Evolutionary conservation across 2,888 invertebrate species (phyloP).

Genomic region (Drosophila colorata): DNA sequence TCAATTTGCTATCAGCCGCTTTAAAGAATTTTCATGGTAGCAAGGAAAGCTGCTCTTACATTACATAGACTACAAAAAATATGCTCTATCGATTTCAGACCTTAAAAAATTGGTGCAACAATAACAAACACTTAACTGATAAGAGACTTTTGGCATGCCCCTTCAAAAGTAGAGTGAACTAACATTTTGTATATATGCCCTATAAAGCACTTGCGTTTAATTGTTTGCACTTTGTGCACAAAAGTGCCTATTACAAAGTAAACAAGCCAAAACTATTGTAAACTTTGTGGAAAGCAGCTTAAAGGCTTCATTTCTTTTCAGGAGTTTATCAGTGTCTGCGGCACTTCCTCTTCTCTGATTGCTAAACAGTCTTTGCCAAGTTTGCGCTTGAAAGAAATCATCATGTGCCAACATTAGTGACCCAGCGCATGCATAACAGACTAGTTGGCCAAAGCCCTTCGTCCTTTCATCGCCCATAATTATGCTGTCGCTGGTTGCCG

Average conservation of each 20-base stretch:
- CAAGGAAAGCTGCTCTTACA: neutral
- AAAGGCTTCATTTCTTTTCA: slow-evolving; percentile 44
- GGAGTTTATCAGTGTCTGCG: slow-evolving; percentile 46
- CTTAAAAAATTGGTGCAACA: neutral
- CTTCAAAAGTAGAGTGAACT: slow-evolving; percentile 3
- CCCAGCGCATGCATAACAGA: slow-evolving; percentile 44
- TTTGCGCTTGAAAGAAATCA: slow-evolving; percentile 50
- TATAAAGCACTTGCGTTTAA: slow-evolving; percentile 38
- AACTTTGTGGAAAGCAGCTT: slow-evolving; percentile 48
- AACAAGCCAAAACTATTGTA: slow-evolving; percentile 51
- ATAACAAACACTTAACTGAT: neutral
- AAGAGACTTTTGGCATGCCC: neutral
- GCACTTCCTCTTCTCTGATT: slow-evolving; percentile 32
- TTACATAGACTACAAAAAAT: neutral
- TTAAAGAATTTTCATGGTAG: neutral
- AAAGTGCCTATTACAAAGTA: slow-evolving; percentile 49
- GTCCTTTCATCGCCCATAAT: slow-evolving; percentile 55
- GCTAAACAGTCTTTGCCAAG: slow-evolving; percentile 47
- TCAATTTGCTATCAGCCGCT: neutral
- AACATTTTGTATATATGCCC: slow-evolving; percentile 2
- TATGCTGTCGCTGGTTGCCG: slow-evolving; percentile 44
- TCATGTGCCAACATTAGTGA: slow-evolving; percentile 58
- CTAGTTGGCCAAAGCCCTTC: slow-evolving; percentile 30
- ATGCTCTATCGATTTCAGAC: neutral
- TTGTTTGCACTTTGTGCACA: slow-evolving; percentile 45